These are phyloP conservation scores for Papilio polyxenes DNA, from an alignment of 1,140 invertebrate genomes.

Conservation along the genomic window DNA sequence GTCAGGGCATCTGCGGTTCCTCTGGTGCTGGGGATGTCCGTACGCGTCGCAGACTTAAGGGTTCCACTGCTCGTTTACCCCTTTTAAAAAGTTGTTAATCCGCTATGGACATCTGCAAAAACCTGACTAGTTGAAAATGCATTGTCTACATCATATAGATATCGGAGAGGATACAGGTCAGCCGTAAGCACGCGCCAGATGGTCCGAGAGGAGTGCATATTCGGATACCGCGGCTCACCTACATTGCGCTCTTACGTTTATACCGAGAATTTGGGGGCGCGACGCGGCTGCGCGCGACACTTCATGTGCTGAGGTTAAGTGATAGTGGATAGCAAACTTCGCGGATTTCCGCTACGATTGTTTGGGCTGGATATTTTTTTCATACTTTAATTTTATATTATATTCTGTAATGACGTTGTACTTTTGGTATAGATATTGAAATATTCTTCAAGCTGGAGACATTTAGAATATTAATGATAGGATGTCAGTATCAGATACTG, in stretches of 20 bases:
- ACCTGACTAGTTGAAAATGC: too few relatives aligned
- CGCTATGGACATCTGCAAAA: too few relatives aligned
- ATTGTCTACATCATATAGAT: background rate
- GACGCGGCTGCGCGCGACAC: background rate
- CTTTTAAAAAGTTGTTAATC: background rate
- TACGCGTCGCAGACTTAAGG: too few relatives aligned
- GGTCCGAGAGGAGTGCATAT: background rate
- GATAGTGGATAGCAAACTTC: background rate
- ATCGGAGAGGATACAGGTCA: background rate
- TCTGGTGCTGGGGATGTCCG: too few relatives aligned
- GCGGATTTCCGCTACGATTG: background rate
- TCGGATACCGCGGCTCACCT: constrained; percentile 10
- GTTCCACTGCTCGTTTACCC: too few relatives aligned
- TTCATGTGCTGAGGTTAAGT: background rate
- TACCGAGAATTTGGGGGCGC: background rate
- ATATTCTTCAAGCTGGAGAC: too few relatives aligned
- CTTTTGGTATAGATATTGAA: too few relatives aligned
- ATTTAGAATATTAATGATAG: too few relatives aligned
- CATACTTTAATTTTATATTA: too few relatives aligned
- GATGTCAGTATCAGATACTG: too few relatives aligned
- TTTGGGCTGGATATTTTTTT: background rate
- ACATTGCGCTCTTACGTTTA: background rate
- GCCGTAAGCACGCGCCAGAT: background rate
- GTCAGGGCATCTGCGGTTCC: too few relatives aligned
- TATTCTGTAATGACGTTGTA: too few relatives aligned